Percentiles rank a stretch among this genome's conserved stretches.
Evolutionary conservation across 2,888 invertebrate genomes (phyloP).

Genomic region (Ectemnius cavifrons): DNA sequence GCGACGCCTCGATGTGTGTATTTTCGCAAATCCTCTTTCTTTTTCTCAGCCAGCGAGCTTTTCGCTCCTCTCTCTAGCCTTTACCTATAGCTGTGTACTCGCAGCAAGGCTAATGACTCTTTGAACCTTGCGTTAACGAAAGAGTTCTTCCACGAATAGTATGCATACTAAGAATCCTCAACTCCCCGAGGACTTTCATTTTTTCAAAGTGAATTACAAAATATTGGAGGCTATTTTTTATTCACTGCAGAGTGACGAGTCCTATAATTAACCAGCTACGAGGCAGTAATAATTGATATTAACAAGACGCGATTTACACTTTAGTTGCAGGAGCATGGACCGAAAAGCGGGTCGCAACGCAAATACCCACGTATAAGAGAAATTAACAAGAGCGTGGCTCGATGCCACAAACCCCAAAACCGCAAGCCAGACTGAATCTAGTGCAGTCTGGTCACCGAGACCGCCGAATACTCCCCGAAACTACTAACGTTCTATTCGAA

Average conservation of each 20-base stretch:
- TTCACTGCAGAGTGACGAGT: not conserved
- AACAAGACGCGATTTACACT: not conserved
- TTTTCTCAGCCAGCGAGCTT: not conserved
- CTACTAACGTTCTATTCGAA: not conserved
- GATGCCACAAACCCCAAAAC: conserved; percentile 17
- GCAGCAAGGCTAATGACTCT: too few species aligned
- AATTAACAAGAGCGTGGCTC: conserved; percentile 20
- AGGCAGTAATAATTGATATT: not conserved
- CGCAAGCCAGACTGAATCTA: not conserved
- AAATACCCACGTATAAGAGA: conserved; percentile 6
- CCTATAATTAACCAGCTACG: not conserved
- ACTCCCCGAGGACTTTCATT: too few species aligned
- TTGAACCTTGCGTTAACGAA: too few species aligned
- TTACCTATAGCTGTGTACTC: not conserved
- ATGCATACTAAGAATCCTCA: too few species aligned
- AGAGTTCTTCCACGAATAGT: too few species aligned
- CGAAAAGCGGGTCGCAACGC: conserved; percentile 4
- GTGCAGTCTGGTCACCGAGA: not conserved
- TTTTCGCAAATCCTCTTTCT: not conserved
- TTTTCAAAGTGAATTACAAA: too few species aligned
- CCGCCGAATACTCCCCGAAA: conserved; percentile 5
- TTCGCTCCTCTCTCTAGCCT: not conserved
- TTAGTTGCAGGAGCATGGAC: not conserved
- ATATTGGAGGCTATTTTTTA: too few species aligned
- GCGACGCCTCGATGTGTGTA: conserved; percentile 29